A percentile compares a stretch with the other conserved stretches of the same genome.
Conservation (phyloP, 2,888 invertebrate genomes). For the Pterostichus madidus region DNA sequence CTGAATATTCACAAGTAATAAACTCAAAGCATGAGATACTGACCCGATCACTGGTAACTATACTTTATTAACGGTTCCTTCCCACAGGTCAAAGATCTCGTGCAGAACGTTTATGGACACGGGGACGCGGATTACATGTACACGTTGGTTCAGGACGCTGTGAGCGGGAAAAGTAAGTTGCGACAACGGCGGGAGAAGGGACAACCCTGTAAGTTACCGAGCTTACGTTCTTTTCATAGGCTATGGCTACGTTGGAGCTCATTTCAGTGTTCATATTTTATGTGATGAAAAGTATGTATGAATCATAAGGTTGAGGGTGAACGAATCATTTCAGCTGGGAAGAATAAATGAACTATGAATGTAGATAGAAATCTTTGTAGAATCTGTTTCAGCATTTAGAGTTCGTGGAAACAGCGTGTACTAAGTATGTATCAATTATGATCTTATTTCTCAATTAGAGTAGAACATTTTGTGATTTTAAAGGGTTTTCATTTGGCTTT, state of each 20-base stretch:
- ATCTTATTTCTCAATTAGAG: no score
- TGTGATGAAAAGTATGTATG: no score
- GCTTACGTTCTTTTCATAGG: background rate
- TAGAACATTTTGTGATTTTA: no score
- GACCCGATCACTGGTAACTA: background rate
- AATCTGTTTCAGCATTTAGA: no score
- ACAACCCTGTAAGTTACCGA: conserved; percentile 79
- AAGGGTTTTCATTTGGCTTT: no score
- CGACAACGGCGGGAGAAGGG: conserved; percentile 83
- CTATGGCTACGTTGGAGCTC: no score
- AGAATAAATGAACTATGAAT: no score
- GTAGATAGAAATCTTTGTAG: no score
- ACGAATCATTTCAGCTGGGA: no score
- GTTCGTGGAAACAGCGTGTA: no score
- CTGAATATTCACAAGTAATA: conserved; percentile 85
- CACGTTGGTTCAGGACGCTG: conserved; percentile 83
- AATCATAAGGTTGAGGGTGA: no score
- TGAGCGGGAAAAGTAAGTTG: conserved; percentile 81
- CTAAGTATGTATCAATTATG: no score
- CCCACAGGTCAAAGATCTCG: conserved; percentile 80
- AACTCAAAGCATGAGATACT: conserved; percentile 32
- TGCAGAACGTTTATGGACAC: conserved; percentile 79
- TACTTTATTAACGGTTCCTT: background rate
- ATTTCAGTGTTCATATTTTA: background rate
- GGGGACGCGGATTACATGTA: conserved; percentile 84